phyloP scores from a whole-genome alignment of 2,888 invertebrate genomes.

The Drosophila affinis region DNA sequence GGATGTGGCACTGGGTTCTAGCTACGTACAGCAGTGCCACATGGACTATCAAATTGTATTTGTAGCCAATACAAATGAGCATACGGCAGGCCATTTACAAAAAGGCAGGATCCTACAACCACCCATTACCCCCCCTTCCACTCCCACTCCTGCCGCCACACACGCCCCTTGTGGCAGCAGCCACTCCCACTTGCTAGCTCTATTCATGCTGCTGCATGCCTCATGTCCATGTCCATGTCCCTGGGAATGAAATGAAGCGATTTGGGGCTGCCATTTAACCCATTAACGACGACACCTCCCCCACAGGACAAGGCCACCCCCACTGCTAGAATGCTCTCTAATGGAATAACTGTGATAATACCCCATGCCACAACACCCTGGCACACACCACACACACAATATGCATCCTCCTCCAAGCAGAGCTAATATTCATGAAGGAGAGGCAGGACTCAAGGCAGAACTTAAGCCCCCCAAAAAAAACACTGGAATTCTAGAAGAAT shows the following conservation, averaged over 20 bases:
- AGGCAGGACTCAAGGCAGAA: neutral
- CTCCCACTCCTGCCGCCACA: neutral
- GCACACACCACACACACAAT: neutral
- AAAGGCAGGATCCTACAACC: conserved; percentile 53
- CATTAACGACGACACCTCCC: conserved; percentile 59
- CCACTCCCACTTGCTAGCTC: conserved; percentile 3
- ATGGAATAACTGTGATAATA: conserved; percentile 45
- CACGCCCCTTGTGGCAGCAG: conserved; percentile 1
- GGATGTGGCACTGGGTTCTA: conserved; percentile 31
- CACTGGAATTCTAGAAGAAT: no score
- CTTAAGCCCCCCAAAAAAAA: neutral
- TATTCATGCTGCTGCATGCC: conserved; percentile 18
- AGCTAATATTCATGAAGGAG: conserved; percentile 25
- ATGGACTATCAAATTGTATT: conserved; percentile 74
- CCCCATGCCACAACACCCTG: neutral
- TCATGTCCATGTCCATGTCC: conserved; percentile 29
- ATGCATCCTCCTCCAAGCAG: conserved; percentile 9
- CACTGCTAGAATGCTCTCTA: conserved; percentile 18
- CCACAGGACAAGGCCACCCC: conserved; percentile 2
- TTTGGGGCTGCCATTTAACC: conserved; percentile 70
- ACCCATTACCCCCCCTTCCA: conserved; percentile 18
- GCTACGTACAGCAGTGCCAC: conserved; percentile 12
- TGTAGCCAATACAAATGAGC: conserved; percentile 79
- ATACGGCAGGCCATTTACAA: conserved; percentile 76
- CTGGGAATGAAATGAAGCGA: conserved; percentile 64